These are phyloP conservation scores for Pachypanchax playfairii DNA, from an alignment of 2,113 vertebrate species.

Conservation along the genomic window DNA sequence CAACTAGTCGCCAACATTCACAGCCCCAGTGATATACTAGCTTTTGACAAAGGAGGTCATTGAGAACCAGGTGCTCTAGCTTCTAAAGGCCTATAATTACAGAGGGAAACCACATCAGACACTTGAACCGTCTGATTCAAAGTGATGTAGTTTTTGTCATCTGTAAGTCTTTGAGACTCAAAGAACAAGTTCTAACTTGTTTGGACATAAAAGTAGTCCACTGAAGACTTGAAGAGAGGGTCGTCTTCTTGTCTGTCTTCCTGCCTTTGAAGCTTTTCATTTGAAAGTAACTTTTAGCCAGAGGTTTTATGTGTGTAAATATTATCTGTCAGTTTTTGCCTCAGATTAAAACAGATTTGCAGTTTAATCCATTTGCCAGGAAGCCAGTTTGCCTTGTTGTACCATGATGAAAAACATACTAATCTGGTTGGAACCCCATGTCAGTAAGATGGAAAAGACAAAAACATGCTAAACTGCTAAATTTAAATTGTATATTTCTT, in stretches of 20 bases:
- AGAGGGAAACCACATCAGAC: conserved; percentile 72
- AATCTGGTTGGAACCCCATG: no score
- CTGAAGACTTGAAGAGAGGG: conserved; percentile 50
- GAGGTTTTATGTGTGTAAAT: conserved; percentile 48
- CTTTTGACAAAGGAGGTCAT: conserved; percentile 62
- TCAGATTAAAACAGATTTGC: conserved; percentile 28
- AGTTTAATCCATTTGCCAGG: conserved; percentile 19
- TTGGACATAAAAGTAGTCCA: conserved; percentile 57
- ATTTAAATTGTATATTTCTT: no score
- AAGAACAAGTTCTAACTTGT: conserved; percentile 64
- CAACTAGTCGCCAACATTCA: no score
- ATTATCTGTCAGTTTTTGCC: conserved; percentile 20
- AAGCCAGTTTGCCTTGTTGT: conserved; percentile 26
- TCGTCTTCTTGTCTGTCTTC: conserved; percentile 38
- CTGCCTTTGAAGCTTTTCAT: conserved; percentile 54
- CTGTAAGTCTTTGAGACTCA: conserved; percentile 46
- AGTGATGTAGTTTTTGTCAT: conserved; percentile 58
- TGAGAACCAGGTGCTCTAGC: conserved; percentile 71
- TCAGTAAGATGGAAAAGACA: background rate
- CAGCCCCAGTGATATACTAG: no score
- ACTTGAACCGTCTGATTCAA: conserved; percentile 51
- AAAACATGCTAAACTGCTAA: background rate
- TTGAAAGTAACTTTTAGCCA: conserved; percentile 39
- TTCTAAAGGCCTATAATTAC: conserved; percentile 73
- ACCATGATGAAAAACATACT: conserved; percentile 29